Base-by-base conservation (phyloP, 2,888 invertebrate species). In the Drosophila kanekoi region DNA sequence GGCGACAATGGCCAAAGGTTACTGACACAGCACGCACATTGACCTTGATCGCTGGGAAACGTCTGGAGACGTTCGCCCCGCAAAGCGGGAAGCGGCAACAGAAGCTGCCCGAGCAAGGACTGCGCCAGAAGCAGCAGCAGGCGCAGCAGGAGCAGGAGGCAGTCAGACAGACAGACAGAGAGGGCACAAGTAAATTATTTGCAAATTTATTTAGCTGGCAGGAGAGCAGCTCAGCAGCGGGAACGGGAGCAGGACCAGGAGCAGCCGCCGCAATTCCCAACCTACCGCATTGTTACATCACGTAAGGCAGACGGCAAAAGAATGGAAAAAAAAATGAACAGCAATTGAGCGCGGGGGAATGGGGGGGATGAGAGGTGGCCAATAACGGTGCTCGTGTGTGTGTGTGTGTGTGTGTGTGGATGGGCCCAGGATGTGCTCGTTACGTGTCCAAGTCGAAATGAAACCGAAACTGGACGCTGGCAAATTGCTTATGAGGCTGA, bases 11-110 rank as follows among this genome's bases (percentile, higher is more conserved):
- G 77, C 82, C 86, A 87, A 79, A 87, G 87, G 84, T 90, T 89
- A 82, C 82, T 89, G 90, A 89, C 87, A 89, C 87, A 81, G 62
- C 73, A 87, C 90, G 87, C 87, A 89, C 85, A 84, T 88, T 90
- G 87, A 88, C 87, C 87, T 88, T 88, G 89, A 79, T 90, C 85
- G 64, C 75, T 47, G 65, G 64, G 72, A 75, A 8, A 60, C 63
- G 77, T 78, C 77, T 78, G 77, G 58, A 79, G 76, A 79, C 62
- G 74, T 64, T 69, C 41, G 43, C 28, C 45, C 44, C 60, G 43
- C 51, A 54, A 60, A 66, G 43, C 40, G 58, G 47, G 41, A 28
- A 56, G 44, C 51, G 54, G 61, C 40, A 54, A 60, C 51, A 44
- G 52, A 38, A 59, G 54, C 49, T 35, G 54, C 44, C 33, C 18